A percentile compares a stretch with the other conserved stretches of the same genome.
phyloP scores from a whole-genome alignment of 2,888 invertebrate species.

The Rhamphomyia laevipes region DNA sequence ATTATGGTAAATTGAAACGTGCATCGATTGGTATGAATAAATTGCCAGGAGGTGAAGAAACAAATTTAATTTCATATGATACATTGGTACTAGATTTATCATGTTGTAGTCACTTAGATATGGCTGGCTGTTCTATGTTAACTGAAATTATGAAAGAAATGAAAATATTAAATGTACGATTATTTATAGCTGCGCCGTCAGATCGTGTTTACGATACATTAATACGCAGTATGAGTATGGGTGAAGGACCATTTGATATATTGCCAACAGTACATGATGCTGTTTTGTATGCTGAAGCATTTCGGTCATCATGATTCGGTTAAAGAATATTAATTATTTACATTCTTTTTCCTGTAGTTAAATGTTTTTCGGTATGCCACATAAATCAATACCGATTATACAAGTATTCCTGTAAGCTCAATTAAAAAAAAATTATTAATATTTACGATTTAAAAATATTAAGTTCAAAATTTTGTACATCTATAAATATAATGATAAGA shows the following conservation, averaged over 20 bases:
- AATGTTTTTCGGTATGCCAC: too few relatives aligned
- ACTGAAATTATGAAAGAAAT: slow-evolving; percentile 43
- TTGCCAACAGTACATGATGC: slow-evolving; percentile 55
- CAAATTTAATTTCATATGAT: slow-evolving; percentile 20
- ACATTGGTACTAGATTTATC: slow-evolving; percentile 48
- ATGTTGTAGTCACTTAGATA: slow-evolving; percentile 50
- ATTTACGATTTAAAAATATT: too few relatives aligned
- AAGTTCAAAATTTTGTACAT: too few relatives aligned
- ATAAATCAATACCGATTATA: too few relatives aligned
- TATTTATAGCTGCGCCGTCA: slow-evolving; percentile 44
- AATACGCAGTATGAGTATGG: slow-evolving; percentile 31
- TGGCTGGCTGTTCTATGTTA: slow-evolving; percentile 47
- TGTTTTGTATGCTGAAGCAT: slow-evolving; percentile 39
- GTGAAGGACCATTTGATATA: slow-evolving; percentile 37
- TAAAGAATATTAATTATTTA: too few relatives aligned
- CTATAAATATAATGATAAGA: too few relatives aligned
- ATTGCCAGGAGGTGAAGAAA: slow-evolving; percentile 11
- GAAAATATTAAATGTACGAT: slow-evolving; percentile 39
- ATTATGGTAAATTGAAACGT: slow-evolving; percentile 32
- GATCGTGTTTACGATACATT: slow-evolving; percentile 37
- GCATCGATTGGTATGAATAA: slow-evolving; percentile 12
- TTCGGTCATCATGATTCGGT: slow-evolving; percentile 26
- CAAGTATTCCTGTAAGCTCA: too few relatives aligned
- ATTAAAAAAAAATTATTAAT: too few relatives aligned
- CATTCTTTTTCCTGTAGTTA: too few relatives aligned